phyloP scores from a whole-genome alignment of 2,797 vertebrate species.

The Dermochelys coriacea region DNA sequence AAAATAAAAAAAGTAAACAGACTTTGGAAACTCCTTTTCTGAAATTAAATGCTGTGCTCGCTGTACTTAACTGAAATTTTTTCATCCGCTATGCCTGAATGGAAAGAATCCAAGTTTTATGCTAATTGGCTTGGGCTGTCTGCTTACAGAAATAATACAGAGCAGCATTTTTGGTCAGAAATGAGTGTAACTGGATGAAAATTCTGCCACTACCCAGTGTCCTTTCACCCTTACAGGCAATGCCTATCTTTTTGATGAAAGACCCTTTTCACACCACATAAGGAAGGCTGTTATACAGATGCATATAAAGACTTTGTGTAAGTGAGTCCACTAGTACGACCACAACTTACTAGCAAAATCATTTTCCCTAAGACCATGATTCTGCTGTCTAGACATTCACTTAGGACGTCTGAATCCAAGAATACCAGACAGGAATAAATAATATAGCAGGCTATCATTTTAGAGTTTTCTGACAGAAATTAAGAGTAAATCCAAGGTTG shows the following conservation, averaged over 20 bases:
- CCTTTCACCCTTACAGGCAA: neutral
- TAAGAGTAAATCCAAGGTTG: neutral
- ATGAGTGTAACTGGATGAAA: neutral
- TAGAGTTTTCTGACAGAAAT: neutral
- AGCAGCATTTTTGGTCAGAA: constrained; percentile 11
- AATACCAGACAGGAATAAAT: neutral
- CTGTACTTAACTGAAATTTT: neutral
- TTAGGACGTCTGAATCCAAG: neutral
- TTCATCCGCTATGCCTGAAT: neutral
- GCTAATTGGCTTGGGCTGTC: neutral
- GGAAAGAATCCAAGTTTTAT: constrained; percentile 27
- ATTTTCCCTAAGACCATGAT: constrained; percentile 3
- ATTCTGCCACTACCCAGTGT: neutral
- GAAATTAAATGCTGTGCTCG: neutral
- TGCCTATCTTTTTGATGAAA: constrained; percentile 36
- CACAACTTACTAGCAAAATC: neutral
- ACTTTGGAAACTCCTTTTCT: constrained; percentile 41
- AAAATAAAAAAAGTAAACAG: constrained; percentile 29
- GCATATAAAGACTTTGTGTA: constrained; percentile 58
- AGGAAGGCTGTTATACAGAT: constrained; percentile 53
- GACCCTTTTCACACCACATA: constrained; percentile 39
- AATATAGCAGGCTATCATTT: neutral
- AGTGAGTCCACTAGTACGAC: neutral
- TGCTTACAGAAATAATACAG: neutral
- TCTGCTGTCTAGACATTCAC: neutral